A percentile compares a stretch with the other conserved stretches of the same genome.
phyloP scores from a whole-genome alignment of 2,888 invertebrate species.

The Calameuta idolon region DNA sequence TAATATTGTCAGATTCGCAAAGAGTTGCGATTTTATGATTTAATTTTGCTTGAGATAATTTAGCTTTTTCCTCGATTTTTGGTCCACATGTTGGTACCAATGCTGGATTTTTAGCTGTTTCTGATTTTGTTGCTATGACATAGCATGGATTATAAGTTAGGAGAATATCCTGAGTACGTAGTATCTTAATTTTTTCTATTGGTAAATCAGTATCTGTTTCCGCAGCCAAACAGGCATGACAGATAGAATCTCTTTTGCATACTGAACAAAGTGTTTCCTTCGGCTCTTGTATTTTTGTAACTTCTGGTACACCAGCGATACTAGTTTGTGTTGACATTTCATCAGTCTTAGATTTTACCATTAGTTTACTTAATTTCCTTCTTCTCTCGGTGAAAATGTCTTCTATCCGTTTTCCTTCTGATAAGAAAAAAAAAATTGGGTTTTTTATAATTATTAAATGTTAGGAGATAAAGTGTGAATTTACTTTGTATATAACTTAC shows the following conservation, averaged over 20 bases:
- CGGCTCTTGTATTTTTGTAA: conserved; percentile 32
- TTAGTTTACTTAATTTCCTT: conserved; percentile 31
- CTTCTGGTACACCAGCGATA: conserved; percentile 38
- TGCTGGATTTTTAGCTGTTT: conserved; percentile 13
- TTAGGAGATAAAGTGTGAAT: neutral
- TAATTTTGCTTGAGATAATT: neutral
- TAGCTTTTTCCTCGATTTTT: neutral
- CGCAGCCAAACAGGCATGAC: conserved; percentile 27
- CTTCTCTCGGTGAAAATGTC: conserved; percentile 32
- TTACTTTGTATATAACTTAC: conserved; percentile 25
- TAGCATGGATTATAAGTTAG: conserved; percentile 44
- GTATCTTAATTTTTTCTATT: conserved; percentile 20
- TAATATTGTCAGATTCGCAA: neutral
- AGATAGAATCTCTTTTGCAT: conserved; percentile 36
- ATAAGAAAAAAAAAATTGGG: neutral
- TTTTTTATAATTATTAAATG: neutral
- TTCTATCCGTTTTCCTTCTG: neutral
- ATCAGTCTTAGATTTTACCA: conserved; percentile 31
- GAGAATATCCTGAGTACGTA: conserved; percentile 44
- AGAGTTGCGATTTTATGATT: neutral
- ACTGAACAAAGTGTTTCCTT: conserved; percentile 31
- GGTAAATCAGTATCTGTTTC: conserved; percentile 1
- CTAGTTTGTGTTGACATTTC: conserved; percentile 38
- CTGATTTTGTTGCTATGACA: conserved; percentile 29
- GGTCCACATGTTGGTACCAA: neutral